Evolutionary conservation across 1,140 invertebrate species (phyloP).

Genomic region (Sipha flava): DNA sequence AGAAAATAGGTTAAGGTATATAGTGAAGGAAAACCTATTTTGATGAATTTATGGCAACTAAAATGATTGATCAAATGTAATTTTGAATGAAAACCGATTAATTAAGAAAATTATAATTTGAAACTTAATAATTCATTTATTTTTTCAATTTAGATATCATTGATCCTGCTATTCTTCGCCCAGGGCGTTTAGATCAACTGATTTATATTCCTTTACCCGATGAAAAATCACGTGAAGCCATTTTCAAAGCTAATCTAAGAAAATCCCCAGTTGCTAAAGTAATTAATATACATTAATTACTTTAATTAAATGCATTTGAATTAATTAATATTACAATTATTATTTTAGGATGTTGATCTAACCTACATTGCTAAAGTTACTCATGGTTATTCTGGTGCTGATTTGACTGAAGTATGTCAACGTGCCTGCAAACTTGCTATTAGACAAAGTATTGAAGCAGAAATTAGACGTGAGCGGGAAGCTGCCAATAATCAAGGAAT

Average conservation of each 20-base stretch:
- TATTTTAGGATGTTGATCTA: slow-evolving; percentile 78
- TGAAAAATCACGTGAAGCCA: slow-evolving; percentile 92
- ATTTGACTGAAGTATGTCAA: slow-evolving; percentile 99
- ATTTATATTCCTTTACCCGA: slow-evolving; percentile 99
- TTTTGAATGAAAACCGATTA: too few relatives aligned
- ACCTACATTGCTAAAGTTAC: slow-evolving; percentile 92
- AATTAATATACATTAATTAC: slow-evolving; percentile 33
- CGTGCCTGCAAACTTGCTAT: slow-evolving; percentile 98
- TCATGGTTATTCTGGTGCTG: slow-evolving; percentile 96
- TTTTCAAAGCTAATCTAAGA: slow-evolving; percentile 89
- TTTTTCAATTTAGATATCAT: slow-evolving; percentile 72
- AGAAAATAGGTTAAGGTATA: too few relatives aligned
- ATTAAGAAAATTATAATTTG: too few relatives aligned
- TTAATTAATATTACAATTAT: not conserved
- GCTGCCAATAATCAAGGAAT: slow-evolving; percentile 57
- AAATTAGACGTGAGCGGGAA: slow-evolving; percentile 83
- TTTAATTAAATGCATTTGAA: not conserved
- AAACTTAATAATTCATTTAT: not conserved
- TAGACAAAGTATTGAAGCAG: slow-evolving; percentile 92
- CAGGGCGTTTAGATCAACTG: slow-evolving; percentile 95
- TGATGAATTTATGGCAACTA: too few relatives aligned
- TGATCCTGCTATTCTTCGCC: slow-evolving; percentile 95
- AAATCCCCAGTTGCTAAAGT: slow-evolving; percentile 92
- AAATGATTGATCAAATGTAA: too few relatives aligned
- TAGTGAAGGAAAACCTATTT: too few relatives aligned